phyloP scores from a whole-genome alignment of 2,888 invertebrate species.

The Matsumyia berberina region DNA sequence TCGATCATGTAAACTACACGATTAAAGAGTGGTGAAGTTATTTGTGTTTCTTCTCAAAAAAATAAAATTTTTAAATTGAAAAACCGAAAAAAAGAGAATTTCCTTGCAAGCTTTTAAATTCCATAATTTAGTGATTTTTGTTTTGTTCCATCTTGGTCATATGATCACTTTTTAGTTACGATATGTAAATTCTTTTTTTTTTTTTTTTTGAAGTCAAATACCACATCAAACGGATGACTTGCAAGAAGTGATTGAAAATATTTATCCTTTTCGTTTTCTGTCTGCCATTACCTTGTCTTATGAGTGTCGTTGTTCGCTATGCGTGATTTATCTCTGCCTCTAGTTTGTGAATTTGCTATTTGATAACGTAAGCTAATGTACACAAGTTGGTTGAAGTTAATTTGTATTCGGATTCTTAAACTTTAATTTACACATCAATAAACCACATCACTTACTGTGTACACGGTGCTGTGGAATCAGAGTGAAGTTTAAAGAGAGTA shows the following conservation, averaged over 20 bases:
- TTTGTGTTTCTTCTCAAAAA: background rate
- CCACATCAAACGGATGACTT: slow-evolving; percentile 52
- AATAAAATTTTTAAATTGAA: background rate
- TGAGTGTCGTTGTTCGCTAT: background rate
- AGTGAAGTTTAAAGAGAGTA: background rate
- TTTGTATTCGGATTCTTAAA: slow-evolving; percentile 19
- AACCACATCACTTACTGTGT: slow-evolving; percentile 14
- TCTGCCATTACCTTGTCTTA: slow-evolving; percentile 16
- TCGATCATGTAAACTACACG: slow-evolving; percentile 4
- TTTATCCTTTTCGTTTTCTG: background rate
- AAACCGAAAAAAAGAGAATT: background rate
- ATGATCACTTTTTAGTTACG: background rate
- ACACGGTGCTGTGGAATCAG: background rate
- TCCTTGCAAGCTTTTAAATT: background rate
- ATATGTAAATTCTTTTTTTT: slow-evolving; percentile 2
- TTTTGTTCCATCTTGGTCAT: background rate
- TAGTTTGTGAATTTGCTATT: slow-evolving; percentile 16
- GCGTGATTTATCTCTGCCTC: slow-evolving; percentile 17
- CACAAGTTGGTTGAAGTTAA: slow-evolving; percentile 12
- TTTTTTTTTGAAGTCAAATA: background rate
- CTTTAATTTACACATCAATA: slow-evolving; percentile 33
- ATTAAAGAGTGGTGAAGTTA: slow-evolving; percentile 2
- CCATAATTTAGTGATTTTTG: slow-evolving; percentile 1
- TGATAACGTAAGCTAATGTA: slow-evolving; percentile 47
- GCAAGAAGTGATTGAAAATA: slow-evolving; percentile 34